Evolutionary conservation across 2,797 vertebrate species (phyloP), one percentile per base, ranked within the genome.

Genomic region (Sylvia borin): DNA sequence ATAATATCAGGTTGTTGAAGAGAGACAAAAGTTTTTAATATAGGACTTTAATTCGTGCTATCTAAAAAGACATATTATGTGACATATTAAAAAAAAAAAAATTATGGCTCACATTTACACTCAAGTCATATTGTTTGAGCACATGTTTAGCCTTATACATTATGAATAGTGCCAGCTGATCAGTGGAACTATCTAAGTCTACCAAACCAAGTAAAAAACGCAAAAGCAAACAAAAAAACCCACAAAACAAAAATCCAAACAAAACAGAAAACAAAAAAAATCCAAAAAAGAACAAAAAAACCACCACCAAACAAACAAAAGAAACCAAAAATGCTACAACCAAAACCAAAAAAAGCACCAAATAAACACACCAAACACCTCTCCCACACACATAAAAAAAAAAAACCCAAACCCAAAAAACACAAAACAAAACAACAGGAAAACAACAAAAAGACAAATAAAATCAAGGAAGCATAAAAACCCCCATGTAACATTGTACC

Each of bases 341-440:
- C 4, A 40, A 73, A 73, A 32, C 4, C 11, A 29, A n/a, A 62
- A 62, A 71, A 32, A 81, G 3, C 3, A 20, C 13, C 6, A 17
- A 86, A 75, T 2, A 36, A 36, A 36, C 36, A 13, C 11, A 31
- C 7, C 43, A 29, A 64, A 53, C 19, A 34, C 2, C 5, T 4
- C 7, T 12, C 19, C 4, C 4, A 2, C 5, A 36, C 11, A 25
- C n/a, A n/a, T n/a, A n/a, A n/a, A n/a, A n/a, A 9, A 43, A 67
- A 57, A 10, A 3, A 86, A 40, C 0, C 36, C 36, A 36, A 36
- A 36, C 36, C 36, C 36, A 36, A 36, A 36, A 36, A 36, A 36
- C 36, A 36, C 36, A 36, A 36, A 36, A 36, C 36, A 36, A 36
- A 36, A 36, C 36, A 50, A 6, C 32, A 57, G 9, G 42, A 40